phyloP scores from a whole-genome alignment of 23 tunicate genomes.

The Aplidium turbinatum region DNA sequence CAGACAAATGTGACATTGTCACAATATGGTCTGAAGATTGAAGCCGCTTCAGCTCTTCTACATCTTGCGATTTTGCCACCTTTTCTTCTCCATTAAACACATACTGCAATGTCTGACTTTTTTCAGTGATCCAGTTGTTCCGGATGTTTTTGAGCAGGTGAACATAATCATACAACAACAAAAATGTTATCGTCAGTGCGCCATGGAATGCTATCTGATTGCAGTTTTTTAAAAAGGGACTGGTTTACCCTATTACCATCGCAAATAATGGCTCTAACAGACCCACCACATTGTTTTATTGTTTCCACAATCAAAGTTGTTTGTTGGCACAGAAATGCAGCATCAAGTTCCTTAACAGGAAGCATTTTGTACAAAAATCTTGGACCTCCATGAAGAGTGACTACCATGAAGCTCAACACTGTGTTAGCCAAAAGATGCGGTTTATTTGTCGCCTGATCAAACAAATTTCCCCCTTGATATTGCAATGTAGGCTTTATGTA shows the following conservation, averaged over 20 bases:
- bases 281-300: background rate
- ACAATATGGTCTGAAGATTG: background rate
- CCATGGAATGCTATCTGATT: background rate
- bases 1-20: background rate
- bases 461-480: constrained; percentile 7
- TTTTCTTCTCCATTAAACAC: background rate
- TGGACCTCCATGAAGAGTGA: constrained; percentile 26
- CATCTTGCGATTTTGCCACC: background rate
- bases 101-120: background rate
- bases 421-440: background rate
- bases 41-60: background rate
- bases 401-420: background rate
- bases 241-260: constrained; percentile 15
- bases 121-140: constrained; percentile 5
- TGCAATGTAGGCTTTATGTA: constrained; percentile 12
- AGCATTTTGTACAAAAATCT: constrained; percentile 14
- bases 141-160: constrained; percentile 1
- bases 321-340: constrained; percentile 7
- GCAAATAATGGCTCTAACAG: background rate
- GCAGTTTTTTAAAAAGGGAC: background rate
- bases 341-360: constrained; percentile 8
- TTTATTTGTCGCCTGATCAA: constrained; percentile 5
- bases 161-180: constrained; percentile 13
- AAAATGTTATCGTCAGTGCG: background rate
- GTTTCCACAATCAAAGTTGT: background rate